Conservation (phyloP, 2,113 vertebrate species). For the Promerops cafer region DNA sequence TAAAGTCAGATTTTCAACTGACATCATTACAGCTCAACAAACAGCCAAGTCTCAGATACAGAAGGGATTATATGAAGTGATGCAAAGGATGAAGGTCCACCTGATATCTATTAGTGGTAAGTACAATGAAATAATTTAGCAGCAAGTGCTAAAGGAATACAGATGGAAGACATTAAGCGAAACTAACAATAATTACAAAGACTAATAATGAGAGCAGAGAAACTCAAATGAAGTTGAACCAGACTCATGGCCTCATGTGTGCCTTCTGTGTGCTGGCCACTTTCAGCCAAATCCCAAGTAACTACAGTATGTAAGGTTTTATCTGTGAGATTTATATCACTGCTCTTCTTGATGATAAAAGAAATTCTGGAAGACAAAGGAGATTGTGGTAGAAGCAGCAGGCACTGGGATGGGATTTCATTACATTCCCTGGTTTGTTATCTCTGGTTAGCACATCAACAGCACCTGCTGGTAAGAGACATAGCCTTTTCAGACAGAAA, state of each 20-base stretch:
- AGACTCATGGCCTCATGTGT: not conserved
- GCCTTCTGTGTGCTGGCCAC: not conserved
- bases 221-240: not conserved
- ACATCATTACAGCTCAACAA: not conserved
- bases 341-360: not conserved
- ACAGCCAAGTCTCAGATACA: not conserved
- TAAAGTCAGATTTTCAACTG: constrained; percentile 12
- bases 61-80: not conserved
- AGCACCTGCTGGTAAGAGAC: not conserved
- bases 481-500: not conserved
- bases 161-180: not conserved
- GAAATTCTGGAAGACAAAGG: not conserved
- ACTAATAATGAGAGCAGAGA: not conserved
- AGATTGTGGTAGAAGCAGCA: not conserved
- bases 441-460: not conserved
- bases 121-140: constrained; percentile 2
- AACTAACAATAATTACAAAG: constrained; percentile 13
- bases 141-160: constrained; percentile 12
- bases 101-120: constrained; percentile 24
- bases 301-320: not conserved
- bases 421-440: not conserved
- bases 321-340: not conserved
- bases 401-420: not conserved
- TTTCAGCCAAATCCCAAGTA: not conserved
- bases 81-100: not conserved